Conservation (phyloP, 2,888 invertebrate species). For the Ptychoptera albimana region DNA sequence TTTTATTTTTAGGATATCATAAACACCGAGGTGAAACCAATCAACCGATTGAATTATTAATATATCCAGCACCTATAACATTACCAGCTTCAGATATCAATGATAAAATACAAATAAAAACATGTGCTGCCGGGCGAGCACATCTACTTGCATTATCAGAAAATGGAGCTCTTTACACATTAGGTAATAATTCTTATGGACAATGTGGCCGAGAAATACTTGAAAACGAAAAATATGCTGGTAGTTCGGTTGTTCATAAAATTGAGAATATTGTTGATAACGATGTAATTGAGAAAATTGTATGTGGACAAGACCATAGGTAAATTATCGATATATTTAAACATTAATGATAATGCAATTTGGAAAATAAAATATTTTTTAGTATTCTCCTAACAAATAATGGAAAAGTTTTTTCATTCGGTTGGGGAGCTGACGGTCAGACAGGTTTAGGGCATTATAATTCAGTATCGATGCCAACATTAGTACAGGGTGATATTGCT, state of each 20-base stretch:
- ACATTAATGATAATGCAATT: too few relatives aligned
- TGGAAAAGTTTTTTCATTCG: conserved; percentile 75
- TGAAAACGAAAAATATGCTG: conserved; percentile 53
- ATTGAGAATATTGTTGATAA: conserved; percentile 47
- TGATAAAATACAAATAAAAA: conserved; percentile 24
- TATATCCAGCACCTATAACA: conserved; percentile 52
- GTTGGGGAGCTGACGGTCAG: conserved; percentile 93
- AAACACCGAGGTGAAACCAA: conserved; percentile 36
- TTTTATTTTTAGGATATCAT: conserved; percentile 30
- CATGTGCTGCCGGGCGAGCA: conserved; percentile 70
- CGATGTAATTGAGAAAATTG: conserved; percentile 45
- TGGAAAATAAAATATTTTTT: too few relatives aligned
- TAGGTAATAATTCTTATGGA: conserved; percentile 88
- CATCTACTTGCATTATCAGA: conserved; percentile 68
- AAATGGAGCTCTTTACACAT: conserved; percentile 60
- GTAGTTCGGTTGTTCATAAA: conserved; percentile 47
- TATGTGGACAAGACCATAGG: conserved; percentile 79
- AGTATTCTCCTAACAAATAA: conserved; percentile 56
- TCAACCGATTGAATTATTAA: conserved; percentile 49
- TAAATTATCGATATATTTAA: too few relatives aligned
- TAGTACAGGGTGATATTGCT: conserved; percentile 65
- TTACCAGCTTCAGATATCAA: conserved; percentile 46
- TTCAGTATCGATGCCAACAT: conserved; percentile 39
- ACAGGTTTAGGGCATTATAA: conserved; percentile 62
- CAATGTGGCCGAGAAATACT: conserved; percentile 80